phyloP scores from a whole-genome alignment of 2,888 invertebrate genomes.

The Agrotis clavis region DNA sequence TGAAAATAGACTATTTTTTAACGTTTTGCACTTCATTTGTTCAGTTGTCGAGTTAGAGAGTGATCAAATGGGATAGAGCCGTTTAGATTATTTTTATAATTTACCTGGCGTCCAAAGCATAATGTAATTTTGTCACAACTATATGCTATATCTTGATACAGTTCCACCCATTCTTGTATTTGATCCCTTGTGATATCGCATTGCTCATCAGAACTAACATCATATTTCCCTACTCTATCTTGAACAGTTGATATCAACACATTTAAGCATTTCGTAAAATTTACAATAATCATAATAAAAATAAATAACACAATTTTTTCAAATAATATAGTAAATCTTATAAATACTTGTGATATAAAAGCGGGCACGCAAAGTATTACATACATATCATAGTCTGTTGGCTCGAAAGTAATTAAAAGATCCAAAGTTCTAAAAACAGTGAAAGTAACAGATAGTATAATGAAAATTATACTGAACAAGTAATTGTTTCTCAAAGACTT shows the following conservation, averaged over 20 bases:
- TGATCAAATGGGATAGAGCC: no score
- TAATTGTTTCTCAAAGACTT: background rate
- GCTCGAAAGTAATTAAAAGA: no score
- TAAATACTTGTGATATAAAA: background rate
- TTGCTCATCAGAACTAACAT: background rate
- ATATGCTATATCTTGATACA: conserved; percentile 18
- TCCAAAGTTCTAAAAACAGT: no score
- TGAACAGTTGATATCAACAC: background rate
- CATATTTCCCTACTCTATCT: background rate
- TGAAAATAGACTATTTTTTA: no score
- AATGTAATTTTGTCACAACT: conserved; percentile 15
- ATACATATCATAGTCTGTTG: no score
- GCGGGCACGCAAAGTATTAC: background rate
- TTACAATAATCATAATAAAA: conserved; percentile 1
- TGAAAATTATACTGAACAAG: background rate
- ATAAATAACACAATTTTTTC: background rate
- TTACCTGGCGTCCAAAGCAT: conserved; percentile 18
- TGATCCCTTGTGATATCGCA: conserved; percentile 6
- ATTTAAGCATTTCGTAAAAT: background rate
- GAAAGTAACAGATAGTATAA: no score
- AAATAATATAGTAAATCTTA: conserved; percentile 1
- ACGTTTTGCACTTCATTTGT: no score
- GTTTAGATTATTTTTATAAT: no score
- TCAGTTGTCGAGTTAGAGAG: no score
- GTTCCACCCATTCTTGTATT: conserved; percentile 19